Evolutionary conservation across 2,888 invertebrate species (phyloP), one percentile per base, ranked within the genome.

Genomic region (Sepioteuthis lessoniana): DNA sequence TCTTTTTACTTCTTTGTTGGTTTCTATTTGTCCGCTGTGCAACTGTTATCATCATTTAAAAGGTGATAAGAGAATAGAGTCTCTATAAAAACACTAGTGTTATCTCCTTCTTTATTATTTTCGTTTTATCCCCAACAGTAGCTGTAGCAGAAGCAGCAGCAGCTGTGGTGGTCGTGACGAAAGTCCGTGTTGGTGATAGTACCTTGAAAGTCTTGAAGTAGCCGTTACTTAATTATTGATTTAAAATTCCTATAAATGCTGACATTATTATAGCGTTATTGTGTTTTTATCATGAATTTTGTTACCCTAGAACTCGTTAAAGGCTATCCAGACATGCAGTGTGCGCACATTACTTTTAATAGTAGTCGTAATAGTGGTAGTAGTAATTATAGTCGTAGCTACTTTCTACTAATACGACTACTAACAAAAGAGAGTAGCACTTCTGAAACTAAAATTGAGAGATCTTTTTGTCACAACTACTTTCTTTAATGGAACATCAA

Each of bases 141-240:
- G n/a, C 31, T 76, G n/a, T n/a, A n/a, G 25, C 28, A 55, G 55
- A 16, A 55, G 76, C n/a, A 76, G 76, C 16, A 13, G 76, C 76
- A n/a, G 76, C n/a, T 16, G 76, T 76, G n/a, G n/a, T 76, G n/a
- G 13, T n/a, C n/a, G 76, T 31, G n/a, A 16, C 2, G n/a, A 76
- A n/a, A 13, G n/a, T 16, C 16, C n/a, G 76, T 10, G 76, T 76
- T 76, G n/a, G 76, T 35, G 76, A 76, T 16, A 76, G 76, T 76
- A 76, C 19, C 76, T 76, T 76, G 76, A 76, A 76, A 76, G 76
- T 16, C 76, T 76, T n/a, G 76, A 35, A 76, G 76, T 76, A 76
- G 76, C 76, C 76, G 76, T 76, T 76, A 76, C 76, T 76, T 76
- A 76, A 76, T 76, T 76, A 76, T 76, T 76, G 76, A 76, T 76